A percentile compares a stretch with the other conserved stretches of the same genome.
These are phyloP conservation scores for Cyprinodon diabolis DNA, from an alignment of 2,797 vertebrate species.

Conservation along the genomic window DNA sequence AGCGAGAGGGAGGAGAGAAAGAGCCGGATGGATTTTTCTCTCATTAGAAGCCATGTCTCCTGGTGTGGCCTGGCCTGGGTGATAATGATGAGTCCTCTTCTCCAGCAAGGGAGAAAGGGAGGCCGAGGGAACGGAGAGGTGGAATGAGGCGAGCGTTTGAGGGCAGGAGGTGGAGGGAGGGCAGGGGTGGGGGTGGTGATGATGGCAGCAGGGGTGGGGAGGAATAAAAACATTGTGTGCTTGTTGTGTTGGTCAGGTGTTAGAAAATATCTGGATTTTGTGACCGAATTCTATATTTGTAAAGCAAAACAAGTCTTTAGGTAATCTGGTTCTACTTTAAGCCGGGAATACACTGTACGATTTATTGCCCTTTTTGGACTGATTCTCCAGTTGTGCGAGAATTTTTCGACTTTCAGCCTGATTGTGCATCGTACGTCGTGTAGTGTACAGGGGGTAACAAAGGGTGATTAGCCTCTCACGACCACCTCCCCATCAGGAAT, in stretches of 20 bases:
- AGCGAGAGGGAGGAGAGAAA: constrained; percentile 47
- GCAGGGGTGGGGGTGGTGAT: constrained; percentile 29
- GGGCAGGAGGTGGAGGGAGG: constrained; percentile 53
- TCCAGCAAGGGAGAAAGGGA: constrained; percentile 55
- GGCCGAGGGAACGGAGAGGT: constrained; percentile 42
- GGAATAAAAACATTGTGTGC: constrained; percentile 15
- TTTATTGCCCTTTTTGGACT: too few species aligned
- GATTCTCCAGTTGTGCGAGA: too few species aligned
- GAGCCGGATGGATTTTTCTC: constrained; percentile 83
- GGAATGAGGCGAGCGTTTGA: constrained; percentile 50
- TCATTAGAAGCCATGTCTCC: constrained; percentile 85
- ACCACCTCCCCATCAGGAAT: too few species aligned
- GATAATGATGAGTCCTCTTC: constrained; percentile 81
- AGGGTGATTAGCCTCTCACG: too few species aligned
- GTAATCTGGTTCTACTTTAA: background rate
- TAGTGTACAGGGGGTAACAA: too few species aligned
- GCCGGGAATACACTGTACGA: too few species aligned
- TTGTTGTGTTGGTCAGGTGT: constrained; percentile 3
- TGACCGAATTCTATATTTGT: background rate
- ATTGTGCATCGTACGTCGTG: too few species aligned
- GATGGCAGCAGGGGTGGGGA: constrained; percentile 9
- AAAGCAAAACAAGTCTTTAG: background rate
- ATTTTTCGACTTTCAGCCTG: too few species aligned
- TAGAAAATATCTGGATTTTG: constrained; percentile 5
- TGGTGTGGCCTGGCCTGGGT: constrained; percentile 81